Percentiles rank a stretch among this genome's conserved stretches.
Evolutionary conservation across 2,888 invertebrate genomes (phyloP).

Genomic region (Argyresthia goedartella): DNA sequence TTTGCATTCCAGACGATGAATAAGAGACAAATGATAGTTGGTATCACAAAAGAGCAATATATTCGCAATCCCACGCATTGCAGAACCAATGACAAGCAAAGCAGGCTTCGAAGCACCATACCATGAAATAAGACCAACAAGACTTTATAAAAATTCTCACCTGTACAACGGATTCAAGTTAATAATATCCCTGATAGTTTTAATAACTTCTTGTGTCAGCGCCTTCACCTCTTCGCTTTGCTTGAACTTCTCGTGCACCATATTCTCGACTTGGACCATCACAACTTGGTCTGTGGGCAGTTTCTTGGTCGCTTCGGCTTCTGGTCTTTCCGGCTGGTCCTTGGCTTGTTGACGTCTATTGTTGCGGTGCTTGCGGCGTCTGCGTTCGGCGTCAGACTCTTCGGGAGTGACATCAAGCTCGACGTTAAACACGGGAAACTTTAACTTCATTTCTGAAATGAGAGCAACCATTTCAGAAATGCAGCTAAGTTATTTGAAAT

Average conservation of each 20-base stretch:
- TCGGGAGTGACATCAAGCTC: constrained; percentile 86
- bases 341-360: constrained; percentile 17
- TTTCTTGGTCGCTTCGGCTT: constrained; percentile 22
- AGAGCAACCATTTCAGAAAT: constrained; percentile 48
- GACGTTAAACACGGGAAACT: constrained; percentile 86
- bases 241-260: constrained; percentile 88
- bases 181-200: constrained; percentile 97
- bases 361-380: constrained; percentile 61
- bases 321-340: constrained; percentile 11
- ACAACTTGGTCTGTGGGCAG: constrained; percentile 65
- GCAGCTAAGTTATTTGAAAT: constrained; percentile 28
- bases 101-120: too few relatives aligned
- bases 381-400: constrained; percentile 74
- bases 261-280: constrained; percentile 96
- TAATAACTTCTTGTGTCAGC: constrained; percentile 94
- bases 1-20: too few relatives aligned
- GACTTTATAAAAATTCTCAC: constrained; percentile 23
- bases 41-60: background rate
- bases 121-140: too few relatives aligned
- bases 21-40: too few relatives aligned
- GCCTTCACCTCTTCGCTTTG: constrained; percentile 97
- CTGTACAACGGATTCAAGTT: constrained; percentile 95
- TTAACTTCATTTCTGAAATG: constrained; percentile 79
- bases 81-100: too few relatives aligned
- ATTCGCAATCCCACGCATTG: background rate